Evolutionary conservation across 2,797 vertebrate species (phyloP).

Genomic region (Natrix natrix): DNA sequence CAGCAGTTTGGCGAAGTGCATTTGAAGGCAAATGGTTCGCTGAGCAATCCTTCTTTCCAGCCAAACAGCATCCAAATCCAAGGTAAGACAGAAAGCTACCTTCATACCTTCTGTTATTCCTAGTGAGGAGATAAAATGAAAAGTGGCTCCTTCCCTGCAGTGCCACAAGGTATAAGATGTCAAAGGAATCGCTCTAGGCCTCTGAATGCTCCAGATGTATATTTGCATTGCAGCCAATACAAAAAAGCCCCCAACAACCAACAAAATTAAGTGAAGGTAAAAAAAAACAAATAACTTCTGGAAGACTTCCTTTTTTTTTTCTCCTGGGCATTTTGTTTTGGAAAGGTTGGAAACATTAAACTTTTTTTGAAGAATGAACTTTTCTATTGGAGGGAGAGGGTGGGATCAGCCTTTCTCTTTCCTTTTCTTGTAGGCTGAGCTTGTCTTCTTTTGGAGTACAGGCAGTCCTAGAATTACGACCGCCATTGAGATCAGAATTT

Average conservation of each 20-base stretch:
- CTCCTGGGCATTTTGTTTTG: not conserved
- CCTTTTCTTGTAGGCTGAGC: not conserved
- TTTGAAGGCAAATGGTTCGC: conserved; percentile 66
- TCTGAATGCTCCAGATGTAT: not conserved
- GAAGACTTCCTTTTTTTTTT: not conserved
- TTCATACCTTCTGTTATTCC: not conserved
- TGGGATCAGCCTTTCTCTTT: not conserved
- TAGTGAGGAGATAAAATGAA: not conserved
- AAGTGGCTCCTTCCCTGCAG: not conserved
- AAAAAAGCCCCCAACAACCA: not conserved
- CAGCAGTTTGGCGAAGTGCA: conserved; percentile 62
- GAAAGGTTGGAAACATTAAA: not conserved
- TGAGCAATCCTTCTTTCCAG: conserved; percentile 65
- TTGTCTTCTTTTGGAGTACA: not conserved
- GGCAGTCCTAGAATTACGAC: not conserved
- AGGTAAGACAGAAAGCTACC: conserved; percentile 62
- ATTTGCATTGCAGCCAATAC: too few species aligned
- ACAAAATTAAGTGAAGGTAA: not conserved
- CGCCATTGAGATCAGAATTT: not conserved
- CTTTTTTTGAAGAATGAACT: not conserved
- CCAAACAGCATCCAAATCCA: conserved; percentile 72
- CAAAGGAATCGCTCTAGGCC: not conserved
- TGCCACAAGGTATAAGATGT: not conserved
- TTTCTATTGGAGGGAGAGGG: not conserved
- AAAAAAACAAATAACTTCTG: not conserved